Base-by-base conservation (phyloP, 2,888 invertebrate species). In the Ennomos erosarius region DNA sequence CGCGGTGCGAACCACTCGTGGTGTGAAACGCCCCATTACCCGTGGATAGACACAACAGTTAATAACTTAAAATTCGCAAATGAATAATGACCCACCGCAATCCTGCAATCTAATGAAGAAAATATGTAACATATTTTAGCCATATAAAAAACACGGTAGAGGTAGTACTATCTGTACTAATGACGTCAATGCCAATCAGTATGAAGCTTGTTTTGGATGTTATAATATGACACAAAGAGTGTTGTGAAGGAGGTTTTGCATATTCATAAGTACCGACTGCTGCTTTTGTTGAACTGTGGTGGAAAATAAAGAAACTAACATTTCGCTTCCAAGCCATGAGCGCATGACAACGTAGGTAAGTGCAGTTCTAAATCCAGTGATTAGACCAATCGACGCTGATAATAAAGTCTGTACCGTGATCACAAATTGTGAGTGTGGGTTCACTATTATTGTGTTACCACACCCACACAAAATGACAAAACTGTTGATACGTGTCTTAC, bases 241-340 rank as follows among this genome's bases (percentile, higher is more conserved):
- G 40, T 40, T 45, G 40, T 53, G 50, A 54, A 50, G 35, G 11
- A 40, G 55, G 47, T 50, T 55, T 46, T 59, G 59, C 64, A 67
- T 68, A 68, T 68, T 67, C 59, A 66, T 66, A 42, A 48, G 40
- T 36, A 45, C 26, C 5, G 6, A 26, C 26, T 26, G 26, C 34
- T 4, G 45, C 52, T 39, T 55, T 68, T 67, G 64, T 68, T 51
- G 49, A 38, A 10, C 45, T 40, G 33, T 40, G 52, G 52, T 53
- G 38, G 42, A 61, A 51, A 59, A 55, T 55, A 55, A 37, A 10
- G 38, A 51, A 44, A 62, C 59, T 64, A 62, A 62, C 64, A 56
- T 50, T 36, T 56, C 56, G 59, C 56, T 46, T 54, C 43, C 40
- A 52, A 53, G 58, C 40, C 49, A 50, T 59, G 33, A 35, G 42